A percentile compares a stretch with the other conserved stretches of the same genome.
Conservation (phyloP, 2,797 vertebrate species). For the Meriones psammophilus region DNA sequence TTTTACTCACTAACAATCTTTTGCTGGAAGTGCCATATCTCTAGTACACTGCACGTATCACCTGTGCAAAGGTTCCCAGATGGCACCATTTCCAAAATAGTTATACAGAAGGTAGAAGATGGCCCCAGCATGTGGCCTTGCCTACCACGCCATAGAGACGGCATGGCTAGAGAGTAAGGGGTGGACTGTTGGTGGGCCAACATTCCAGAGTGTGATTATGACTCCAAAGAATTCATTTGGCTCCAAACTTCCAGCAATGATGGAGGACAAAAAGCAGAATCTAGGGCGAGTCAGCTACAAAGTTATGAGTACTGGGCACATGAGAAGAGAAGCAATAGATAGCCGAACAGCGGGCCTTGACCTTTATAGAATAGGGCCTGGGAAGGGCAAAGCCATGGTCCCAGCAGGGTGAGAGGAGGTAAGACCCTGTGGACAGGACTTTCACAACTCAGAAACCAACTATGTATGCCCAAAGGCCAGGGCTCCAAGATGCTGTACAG, state of each 20-base stretch:
- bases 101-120: background rate
- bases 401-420: background rate
- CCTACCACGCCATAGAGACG: background rate
- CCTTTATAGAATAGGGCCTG: background rate
- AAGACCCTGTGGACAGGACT: background rate
- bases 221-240: background rate
- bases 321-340: background rate
- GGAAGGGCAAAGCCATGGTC: background rate
- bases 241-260: background rate
- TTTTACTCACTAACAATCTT: background rate
- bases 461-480: background rate
- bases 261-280: background rate
- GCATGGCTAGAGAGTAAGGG: background rate
- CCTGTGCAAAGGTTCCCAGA: background rate
- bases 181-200: background rate
- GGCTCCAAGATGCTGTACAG: background rate
- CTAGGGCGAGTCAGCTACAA: background rate
- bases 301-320: background rate
- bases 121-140: background rate
- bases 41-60: background rate
- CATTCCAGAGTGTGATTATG: slow-evolving; percentile 18
- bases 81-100: background rate
- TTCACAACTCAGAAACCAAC: background rate
- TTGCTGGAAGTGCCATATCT: background rate
- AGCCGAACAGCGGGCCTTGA: background rate